phyloP scores from a whole-genome alignment of 2,888 invertebrate genomes.

The Nemotelus nigrinus region DNA sequence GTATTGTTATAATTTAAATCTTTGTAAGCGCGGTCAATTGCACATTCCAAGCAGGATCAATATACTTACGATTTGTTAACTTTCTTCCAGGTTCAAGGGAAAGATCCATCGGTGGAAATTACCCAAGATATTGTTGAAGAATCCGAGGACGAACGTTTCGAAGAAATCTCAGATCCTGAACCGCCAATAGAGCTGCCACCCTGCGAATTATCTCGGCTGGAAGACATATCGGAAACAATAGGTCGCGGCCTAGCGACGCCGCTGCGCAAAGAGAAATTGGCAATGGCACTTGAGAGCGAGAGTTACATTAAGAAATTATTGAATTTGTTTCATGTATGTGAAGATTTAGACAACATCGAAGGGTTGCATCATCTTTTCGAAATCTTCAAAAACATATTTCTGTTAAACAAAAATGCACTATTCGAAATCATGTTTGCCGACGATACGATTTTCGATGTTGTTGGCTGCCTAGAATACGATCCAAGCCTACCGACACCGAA shows the following conservation, averaged over 20 bases:
- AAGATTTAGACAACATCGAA: slow-evolving; percentile 94
- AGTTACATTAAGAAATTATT: slow-evolving; percentile 95
- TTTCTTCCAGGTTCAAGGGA: slow-evolving; percentile 87
- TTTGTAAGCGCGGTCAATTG: no score
- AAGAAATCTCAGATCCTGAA: slow-evolving; percentile 94
- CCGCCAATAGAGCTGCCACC: slow-evolving; percentile 94
- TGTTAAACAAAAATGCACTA: slow-evolving; percentile 95
- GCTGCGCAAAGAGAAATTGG: slow-evolving; percentile 92
- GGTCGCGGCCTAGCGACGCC: slow-evolving; percentile 89
- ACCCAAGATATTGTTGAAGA: slow-evolving; percentile 97
- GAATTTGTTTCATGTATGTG: slow-evolving; percentile 95
- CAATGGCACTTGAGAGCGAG: slow-evolving; percentile 91
- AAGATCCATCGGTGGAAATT: slow-evolving; percentile 97
- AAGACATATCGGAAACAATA: slow-evolving; percentile 94
- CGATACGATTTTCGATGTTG: slow-evolving; percentile 96
- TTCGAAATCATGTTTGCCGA: slow-evolving; percentile 98
- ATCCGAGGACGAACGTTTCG: slow-evolving; percentile 95
- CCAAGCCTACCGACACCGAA: slow-evolving; percentile 86
- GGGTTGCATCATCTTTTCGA: slow-evolving; percentile 96
- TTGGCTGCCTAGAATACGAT: slow-evolving; percentile 98
- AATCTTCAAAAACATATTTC: slow-evolving; percentile 98
- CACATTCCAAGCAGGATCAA: background rate
- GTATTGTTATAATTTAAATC: no score
- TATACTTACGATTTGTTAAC: background rate
- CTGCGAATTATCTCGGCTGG: slow-evolving; percentile 91